Percentiles rank a stretch among this genome's conserved stretches.
Evolutionary conservation across 2,888 invertebrate genomes (phyloP).

Genomic region (Scaptomyza flava): DNA sequence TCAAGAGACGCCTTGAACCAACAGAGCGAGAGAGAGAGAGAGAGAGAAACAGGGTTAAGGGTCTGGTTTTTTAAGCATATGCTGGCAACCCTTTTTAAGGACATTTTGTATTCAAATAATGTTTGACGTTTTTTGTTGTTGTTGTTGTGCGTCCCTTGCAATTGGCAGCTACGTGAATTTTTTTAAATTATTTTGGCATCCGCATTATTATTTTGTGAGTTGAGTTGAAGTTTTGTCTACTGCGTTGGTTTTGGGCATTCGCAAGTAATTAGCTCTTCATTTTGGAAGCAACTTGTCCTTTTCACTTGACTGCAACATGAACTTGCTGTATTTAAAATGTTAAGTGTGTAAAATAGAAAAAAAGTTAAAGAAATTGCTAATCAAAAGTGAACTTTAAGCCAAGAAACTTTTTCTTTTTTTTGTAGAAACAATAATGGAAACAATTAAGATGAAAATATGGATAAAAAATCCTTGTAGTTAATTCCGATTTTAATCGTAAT

Average conservation of each 20-base stretch:
- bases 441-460: no score
- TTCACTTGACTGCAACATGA: constrained; percentile 32
- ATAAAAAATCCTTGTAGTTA: no score
- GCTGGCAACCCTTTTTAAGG: constrained; percentile 71
- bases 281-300: constrained; percentile 61
- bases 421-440: no score
- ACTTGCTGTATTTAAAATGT: no score
- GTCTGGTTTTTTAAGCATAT: constrained; percentile 17
- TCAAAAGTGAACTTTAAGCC: no score
- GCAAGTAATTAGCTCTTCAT: constrained; percentile 75
- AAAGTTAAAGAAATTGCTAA: not conserved
- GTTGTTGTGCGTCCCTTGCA: constrained; percentile 25
- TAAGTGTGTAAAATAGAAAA: not conserved
- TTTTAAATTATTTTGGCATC: not conserved
- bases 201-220: constrained; percentile 35
- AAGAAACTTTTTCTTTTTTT: no score
- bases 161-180: constrained; percentile 50
- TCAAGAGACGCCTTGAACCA: not conserved
- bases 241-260: constrained; percentile 55
- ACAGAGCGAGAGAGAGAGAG: not conserved
- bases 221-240: constrained; percentile 17
- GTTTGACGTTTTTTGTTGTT: constrained; percentile 63
- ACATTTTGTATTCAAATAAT: constrained; percentile 80
- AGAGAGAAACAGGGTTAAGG: no score
- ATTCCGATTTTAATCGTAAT: no score